Evolutionary conservation across 2,113 vertebrate genomes (phyloP), one percentile per base, ranked within the genome.

Genomic region (Xerus inauris): DNA sequence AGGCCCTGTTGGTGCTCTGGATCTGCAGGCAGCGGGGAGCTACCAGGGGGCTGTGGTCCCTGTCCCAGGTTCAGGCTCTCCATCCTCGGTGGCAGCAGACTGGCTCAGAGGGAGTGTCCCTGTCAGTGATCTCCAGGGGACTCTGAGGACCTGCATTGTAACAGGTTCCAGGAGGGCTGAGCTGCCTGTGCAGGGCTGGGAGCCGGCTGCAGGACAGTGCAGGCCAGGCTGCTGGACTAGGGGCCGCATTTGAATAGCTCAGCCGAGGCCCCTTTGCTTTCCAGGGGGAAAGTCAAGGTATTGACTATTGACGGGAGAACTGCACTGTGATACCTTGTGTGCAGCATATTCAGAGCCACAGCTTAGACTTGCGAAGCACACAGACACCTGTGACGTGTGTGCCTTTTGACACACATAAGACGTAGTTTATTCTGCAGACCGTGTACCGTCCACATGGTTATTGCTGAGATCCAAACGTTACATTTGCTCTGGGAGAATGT

Each of bases 201-300:
- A 47, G 40, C 6, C 6, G 28, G 9, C 38, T 10, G 32, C 40
- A 17, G 12, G 7, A 0, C 69, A 1, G 3, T 12, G 2, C 0
- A 1, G 0, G 0, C 7, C 19, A 8, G 1, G 2, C 9, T 19
- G 40, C 26, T 8, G 0, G n/a, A 42, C 28, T 3, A 16, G 8
- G 32, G 24, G 2, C 32, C 32, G 3, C 11, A 0, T 14, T 45
- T 17, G 13, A 9, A 4, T 14, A 30, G 14, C 17, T 32, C 69
- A 26, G 16, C 26, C 3, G n/a, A 28, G 42, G 8, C 0, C 73
- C 17, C 0, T 5, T 24, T 6, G 45, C 32, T 32, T 20, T 51
- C 30, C 45, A 7, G 0, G 3, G 1, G 3, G 16, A 5, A 47
- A 73, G 14, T 64, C 5, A 30, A 28, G 72, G 16, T 13, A 11